phyloP scores from a whole-genome alignment of 2,888 invertebrate genomes.

The Drosophila algonquin region DNA sequence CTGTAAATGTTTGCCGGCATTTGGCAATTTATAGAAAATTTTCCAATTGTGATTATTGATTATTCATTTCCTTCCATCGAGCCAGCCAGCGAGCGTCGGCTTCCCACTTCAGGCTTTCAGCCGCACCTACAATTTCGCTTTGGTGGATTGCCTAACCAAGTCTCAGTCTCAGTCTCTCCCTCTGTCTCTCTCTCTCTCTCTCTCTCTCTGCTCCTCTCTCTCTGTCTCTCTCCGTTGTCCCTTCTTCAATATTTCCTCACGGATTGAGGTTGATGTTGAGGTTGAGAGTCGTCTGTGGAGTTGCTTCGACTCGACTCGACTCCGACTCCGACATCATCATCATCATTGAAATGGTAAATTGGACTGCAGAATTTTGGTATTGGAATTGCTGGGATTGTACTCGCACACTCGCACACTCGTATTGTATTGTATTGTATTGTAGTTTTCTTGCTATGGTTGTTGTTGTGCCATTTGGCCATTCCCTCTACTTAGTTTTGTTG shows the following conservation, averaged over 20 bases:
- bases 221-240: not conserved
- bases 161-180: slow-evolving; percentile 11
- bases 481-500: slow-evolving; percentile 41
- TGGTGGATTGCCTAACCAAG: slow-evolving; percentile 36
- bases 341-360: slow-evolving; percentile 67
- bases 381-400: slow-evolving; percentile 57
- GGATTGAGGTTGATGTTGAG: slow-evolving; percentile 34
- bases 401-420: too few relatives aligned
- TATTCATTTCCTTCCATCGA: slow-evolving; percentile 68
- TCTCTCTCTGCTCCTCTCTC: not conserved
- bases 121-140: slow-evolving; percentile 40
- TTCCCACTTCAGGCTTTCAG: slow-evolving; percentile 5
- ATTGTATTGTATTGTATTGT: slow-evolving; percentile 35
- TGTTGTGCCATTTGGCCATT: slow-evolving; percentile 41
- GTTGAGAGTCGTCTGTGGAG: slow-evolving; percentile 28
- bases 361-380: slow-evolving; percentile 68
- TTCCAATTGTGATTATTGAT: slow-evolving; percentile 74
- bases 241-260: not conserved
- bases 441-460: slow-evolving; percentile 26
- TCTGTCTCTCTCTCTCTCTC: not conserved
- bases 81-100: slow-evolving; percentile 21
- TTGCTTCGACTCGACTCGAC: slow-evolving; percentile 21
- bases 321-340: slow-evolving; percentile 12
- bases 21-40: slow-evolving; percentile 70
- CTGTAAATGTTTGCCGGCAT: slow-evolving; percentile 40